phyloP scores from a whole-genome alignment of 1,140 invertebrate species.

The Aricia agestis region DNA sequence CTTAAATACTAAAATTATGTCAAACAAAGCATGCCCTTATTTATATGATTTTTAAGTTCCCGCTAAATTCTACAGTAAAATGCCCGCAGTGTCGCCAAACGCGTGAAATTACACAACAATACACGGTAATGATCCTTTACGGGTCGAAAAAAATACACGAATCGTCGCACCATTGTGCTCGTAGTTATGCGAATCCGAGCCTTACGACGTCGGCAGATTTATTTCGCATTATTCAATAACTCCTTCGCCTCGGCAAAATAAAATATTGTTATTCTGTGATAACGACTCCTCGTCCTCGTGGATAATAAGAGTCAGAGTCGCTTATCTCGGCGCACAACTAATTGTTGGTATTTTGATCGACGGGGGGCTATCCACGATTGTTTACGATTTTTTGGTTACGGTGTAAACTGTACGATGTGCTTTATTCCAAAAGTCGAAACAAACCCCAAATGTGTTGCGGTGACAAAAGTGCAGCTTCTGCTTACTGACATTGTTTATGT shows the following conservation, averaged over 20 bases:
- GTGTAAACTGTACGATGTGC: conserved; percentile 43
- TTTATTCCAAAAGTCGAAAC: conserved; percentile 47
- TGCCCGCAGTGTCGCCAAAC: conserved; percentile 65
- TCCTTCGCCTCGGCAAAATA: background rate
- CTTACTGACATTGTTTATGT: conserved; percentile 47
- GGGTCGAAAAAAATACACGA: conserved; percentile 51
- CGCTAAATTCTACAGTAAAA: conserved; percentile 53
- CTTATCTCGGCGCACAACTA: background rate
- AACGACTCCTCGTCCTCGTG: background rate
- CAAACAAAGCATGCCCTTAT: conserved; percentile 48
- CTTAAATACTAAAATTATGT: conserved; percentile 49
- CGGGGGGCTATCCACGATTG: conserved; percentile 45
- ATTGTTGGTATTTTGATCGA: conserved; percentile 35
- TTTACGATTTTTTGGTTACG: conserved; percentile 51
- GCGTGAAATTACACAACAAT: conserved; percentile 71
- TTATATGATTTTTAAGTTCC: conserved; percentile 51
- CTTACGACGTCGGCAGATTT: conserved; percentile 18
- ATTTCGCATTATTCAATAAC: background rate
- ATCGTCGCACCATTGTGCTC: conserved; percentile 29
- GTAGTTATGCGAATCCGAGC: conserved; percentile 31
- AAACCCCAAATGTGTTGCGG: conserved; percentile 48
- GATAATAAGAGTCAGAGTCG: background rate
- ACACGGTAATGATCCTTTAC: conserved; percentile 61
- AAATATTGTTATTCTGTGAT: background rate
- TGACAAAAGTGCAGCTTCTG: conserved; percentile 53